Evolutionary conservation across 2,888 invertebrate genomes (phyloP).

Genomic region (Empis livida): DNA sequence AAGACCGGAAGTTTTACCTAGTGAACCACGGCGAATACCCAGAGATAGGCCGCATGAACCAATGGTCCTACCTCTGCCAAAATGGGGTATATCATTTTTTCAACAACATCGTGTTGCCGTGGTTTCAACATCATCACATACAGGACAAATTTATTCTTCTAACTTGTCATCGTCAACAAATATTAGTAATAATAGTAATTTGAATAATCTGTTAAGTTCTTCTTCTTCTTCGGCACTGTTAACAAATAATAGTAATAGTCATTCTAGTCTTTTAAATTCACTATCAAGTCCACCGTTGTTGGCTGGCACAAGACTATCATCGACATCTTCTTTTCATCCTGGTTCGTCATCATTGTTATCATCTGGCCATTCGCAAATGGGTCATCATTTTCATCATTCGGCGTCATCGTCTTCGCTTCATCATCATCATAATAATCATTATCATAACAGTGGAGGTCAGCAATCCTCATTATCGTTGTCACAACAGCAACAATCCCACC

Average conservation of each 20-base stretch:
- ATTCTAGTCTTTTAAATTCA: conserved; percentile 35
- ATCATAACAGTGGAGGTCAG: conserved; percentile 9
- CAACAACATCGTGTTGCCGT: conserved; percentile 30
- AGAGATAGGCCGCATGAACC: conserved; percentile 52
- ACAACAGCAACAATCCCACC: conserved; percentile 39
- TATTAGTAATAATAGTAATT: conserved; percentile 13
- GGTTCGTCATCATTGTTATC: conserved; percentile 10
- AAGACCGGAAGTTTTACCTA: conserved; percentile 57
- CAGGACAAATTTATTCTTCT: conserved; percentile 13
- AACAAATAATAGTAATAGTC: conserved; percentile 21
- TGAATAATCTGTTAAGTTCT: conserved; percentile 17
- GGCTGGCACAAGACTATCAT: conserved; percentile 10
- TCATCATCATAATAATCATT: conserved; percentile 20
- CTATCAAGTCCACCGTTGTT: conserved; percentile 18
- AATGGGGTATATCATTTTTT: conserved; percentile 65
- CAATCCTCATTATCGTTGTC: conserved; percentile 13
- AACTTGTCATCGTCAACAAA: conserved; percentile 10
- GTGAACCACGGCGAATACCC: conserved; percentile 60
- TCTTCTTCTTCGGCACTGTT: conserved; percentile 16
- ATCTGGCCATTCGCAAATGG: background rate
- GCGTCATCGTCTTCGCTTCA: conserved; percentile 21
- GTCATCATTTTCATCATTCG: conserved; percentile 11
- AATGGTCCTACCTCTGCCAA: conserved; percentile 73
- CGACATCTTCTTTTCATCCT: conserved; percentile 14
- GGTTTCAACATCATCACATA: conserved; percentile 15